Evolutionary conservation across 2,797 vertebrate species (phyloP).

Genomic region (Esox masquinongy): DNA sequence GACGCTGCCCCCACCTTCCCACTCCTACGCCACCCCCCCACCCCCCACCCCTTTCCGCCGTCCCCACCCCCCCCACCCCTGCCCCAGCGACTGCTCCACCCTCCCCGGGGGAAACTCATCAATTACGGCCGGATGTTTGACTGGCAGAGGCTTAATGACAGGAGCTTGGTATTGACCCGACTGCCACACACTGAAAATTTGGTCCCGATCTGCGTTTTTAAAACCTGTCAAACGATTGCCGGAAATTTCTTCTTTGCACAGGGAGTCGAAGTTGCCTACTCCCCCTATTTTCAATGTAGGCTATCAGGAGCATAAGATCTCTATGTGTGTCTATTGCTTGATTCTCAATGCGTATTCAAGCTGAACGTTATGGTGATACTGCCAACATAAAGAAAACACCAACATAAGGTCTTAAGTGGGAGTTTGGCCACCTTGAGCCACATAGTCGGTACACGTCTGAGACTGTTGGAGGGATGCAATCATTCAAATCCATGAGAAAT

Average conservation of each 20-base stretch:
- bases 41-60: slow-evolving; percentile 4
- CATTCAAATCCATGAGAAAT: too few relatives aligned
- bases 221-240: slow-evolving; percentile 67
- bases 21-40: background rate
- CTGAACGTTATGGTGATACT: slow-evolving; percentile 27
- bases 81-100: slow-evolving; percentile 61
- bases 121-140: slow-evolving; percentile 78
- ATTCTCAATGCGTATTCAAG: slow-evolving; percentile 28
- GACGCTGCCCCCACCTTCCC: slow-evolving; percentile 13
- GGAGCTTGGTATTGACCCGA: slow-evolving; percentile 74
- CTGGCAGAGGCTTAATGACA: slow-evolving; percentile 79
- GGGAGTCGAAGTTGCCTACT: slow-evolving; percentile 29
- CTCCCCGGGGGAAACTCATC: slow-evolving; percentile 72
- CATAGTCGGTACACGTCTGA: too few relatives aligned
- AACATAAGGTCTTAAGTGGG: too few relatives aligned
- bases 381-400: too few relatives aligned
- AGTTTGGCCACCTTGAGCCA: too few relatives aligned
- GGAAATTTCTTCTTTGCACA: slow-evolving; percentile 43
- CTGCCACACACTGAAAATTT: slow-evolving; percentile 70
- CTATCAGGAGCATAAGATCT: slow-evolving; percentile 16
- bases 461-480: too few relatives aligned
- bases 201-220: slow-evolving; percentile 61
- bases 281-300: slow-evolving; percentile 19
- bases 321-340: slow-evolving; percentile 37
- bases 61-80: slow-evolving; percentile 18